Evolutionary conservation across 1,140 invertebrate genomes (phyloP), one percentile per base, ranked within the genome.

Genomic region (Andricus grossulariae): DNA sequence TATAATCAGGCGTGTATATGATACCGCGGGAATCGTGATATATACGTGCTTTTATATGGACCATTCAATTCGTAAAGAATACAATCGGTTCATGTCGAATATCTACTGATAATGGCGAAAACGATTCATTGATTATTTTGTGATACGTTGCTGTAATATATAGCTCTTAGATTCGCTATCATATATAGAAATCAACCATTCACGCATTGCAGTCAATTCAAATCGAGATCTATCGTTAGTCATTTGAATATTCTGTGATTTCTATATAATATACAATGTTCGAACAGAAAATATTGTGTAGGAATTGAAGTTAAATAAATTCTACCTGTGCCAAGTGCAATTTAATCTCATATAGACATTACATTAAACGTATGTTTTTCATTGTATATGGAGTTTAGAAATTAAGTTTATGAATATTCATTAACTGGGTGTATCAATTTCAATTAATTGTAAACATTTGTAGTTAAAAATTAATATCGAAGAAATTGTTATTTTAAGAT

Each of bases 71-170:
- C 15, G 15, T n/a, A 66, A 32, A 39, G n/a, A 66, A 66, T 45
- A 66, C 25, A 19, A 66, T 45, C 25, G 60, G 25, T 15, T 66
- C 45, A 39, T 66, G 25, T 32, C 32, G 60, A 66, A 45, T 66
- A 8, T 66, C 7, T 10, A n/a, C 6, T 32, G 60, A 66, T 66
- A 45, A 66, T 21, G 60, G 60, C 3, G 39, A 66, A 39, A 16
- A 32, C 60, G 60, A 66, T 66, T 66, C 60, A 66, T 45, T 39
- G 60, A 66, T 66, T 39, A 66, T 66, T 66, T 66, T 66, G 25
- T 32, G 25, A 66, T 66, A 66, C 25, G 25, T 66, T 32, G 32
- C 32, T 66, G 60, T 66, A 66, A 66, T 39, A 66, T 32, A 66
- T 39, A 39, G 32, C n/a, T 66, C 60, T 66, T 57, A 39, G 60